These are phyloP conservation scores for Macrochelys suwanniensis DNA, from an alignment of 2,797 vertebrate genomes.

Conservation along the genomic window DNA sequence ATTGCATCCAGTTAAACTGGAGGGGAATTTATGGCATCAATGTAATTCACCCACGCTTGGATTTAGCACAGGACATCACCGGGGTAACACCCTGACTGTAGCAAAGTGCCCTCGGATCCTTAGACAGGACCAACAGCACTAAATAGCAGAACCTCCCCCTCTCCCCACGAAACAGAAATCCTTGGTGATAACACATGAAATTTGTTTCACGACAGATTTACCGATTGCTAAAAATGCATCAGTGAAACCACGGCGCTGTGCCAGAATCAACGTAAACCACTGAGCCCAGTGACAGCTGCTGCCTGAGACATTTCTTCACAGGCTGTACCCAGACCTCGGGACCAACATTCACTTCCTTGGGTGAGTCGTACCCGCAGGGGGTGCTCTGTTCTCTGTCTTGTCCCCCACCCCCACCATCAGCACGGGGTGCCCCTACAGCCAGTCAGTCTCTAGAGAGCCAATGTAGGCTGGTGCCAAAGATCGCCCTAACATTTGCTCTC, in stretches of 20 bases:
- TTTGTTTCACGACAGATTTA: not conserved
- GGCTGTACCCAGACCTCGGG: not conserved
- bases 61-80: too few species aligned
- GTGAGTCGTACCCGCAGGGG: not conserved
- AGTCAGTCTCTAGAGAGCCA: not conserved
- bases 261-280: accelerated
- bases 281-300: not conserved
- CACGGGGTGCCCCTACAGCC: not conserved
- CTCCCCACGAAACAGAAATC: not conserved
- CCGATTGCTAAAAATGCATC: not conserved
- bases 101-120: too few species aligned
- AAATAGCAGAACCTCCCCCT: not conserved
- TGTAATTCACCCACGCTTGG: too few species aligned
- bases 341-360: not conserved
- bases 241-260: not conserved
- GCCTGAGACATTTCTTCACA: not conserved
- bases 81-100: not conserved
- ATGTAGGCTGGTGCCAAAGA: not conserved
- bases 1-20: too few species aligned
- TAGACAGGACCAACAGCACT: too few species aligned
- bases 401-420: not conserved
- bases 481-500: too few species aligned
- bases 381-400: not conserved
- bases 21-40: too few species aligned
- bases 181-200: not conserved